Conservation (phyloP, 2,888 invertebrate genomes). For the Trichopoda pennipes region DNA sequence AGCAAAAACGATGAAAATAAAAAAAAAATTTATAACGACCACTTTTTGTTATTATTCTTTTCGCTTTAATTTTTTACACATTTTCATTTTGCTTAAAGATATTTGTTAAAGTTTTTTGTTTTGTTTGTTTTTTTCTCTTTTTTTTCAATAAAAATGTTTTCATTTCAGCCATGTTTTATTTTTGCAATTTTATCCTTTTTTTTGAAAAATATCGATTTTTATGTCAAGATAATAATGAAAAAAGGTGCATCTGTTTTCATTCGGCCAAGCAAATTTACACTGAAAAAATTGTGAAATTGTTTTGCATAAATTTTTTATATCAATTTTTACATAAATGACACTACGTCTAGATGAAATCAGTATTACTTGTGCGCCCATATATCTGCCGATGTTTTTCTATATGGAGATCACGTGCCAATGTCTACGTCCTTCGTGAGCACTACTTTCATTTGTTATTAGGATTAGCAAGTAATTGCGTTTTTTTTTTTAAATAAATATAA, state of each 20-base stretch:
- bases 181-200: constrained; percentile 68
- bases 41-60: constrained; percentile 43
- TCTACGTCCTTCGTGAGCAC: too few relatives aligned
- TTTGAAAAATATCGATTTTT: constrained; percentile 70
- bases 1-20: constrained; percentile 14
- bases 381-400: too few relatives aligned
- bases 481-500: too few relatives aligned
- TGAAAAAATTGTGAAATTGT: constrained; percentile 4
- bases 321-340: too few relatives aligned
- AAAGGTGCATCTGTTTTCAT: constrained; percentile 50
- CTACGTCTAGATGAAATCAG: too few relatives aligned
- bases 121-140: too few relatives aligned
- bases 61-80: constrained; percentile 31
- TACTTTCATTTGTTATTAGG: too few relatives aligned
- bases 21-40: constrained; percentile 50
- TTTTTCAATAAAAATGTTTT: constrained; percentile 25
- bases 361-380: too few relatives aligned
- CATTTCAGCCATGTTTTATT: constrained; percentile 57
- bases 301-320: neutral
- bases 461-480: too few relatives aligned
- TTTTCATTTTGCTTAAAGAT: constrained; percentile 63
- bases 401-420: too few relatives aligned
- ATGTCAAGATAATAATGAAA: constrained; percentile 65
- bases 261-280: constrained; percentile 45
- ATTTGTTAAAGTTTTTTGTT: constrained; percentile 57